Evolutionary conservation across 1,140 invertebrate species (phyloP).

Genomic region (Maconellicoccus hirsutus): DNA sequence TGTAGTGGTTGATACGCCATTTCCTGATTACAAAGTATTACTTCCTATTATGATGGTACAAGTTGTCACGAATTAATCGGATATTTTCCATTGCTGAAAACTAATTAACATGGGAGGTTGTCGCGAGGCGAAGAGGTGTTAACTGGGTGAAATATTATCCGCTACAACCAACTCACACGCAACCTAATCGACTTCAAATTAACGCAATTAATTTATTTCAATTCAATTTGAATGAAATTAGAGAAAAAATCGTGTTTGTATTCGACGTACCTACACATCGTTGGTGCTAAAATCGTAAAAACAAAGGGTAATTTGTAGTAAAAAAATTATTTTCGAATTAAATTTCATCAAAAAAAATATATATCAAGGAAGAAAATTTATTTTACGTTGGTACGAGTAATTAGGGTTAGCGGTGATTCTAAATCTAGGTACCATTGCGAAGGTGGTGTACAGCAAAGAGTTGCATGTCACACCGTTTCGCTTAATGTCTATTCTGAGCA

Average conservation of each 20-base stretch:
- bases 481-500: no score
- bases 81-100: not conserved
- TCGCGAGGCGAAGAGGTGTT: not conserved
- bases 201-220: not conserved
- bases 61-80: constrained; percentile 8
- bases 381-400: no score
- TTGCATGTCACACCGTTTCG: no score
- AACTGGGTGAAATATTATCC: not conserved
- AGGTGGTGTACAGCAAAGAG: no score
- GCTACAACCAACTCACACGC: not conserved
- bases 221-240: not conserved
- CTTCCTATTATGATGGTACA: not conserved
- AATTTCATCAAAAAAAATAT: no score
- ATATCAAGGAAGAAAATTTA: no score
- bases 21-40: not conserved
- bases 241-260: not conserved
- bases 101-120: constrained; percentile 1
- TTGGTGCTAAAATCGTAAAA: no score
- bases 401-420: no score
- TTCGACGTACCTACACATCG: no score
- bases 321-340: no score
- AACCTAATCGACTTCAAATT: not conserved
- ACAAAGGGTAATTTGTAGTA: no score
- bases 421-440: no score
- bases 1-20: not conserved